phyloP scores from a whole-genome alignment of 2,888 invertebrate genomes.

The Tyria jacobaeae region DNA sequence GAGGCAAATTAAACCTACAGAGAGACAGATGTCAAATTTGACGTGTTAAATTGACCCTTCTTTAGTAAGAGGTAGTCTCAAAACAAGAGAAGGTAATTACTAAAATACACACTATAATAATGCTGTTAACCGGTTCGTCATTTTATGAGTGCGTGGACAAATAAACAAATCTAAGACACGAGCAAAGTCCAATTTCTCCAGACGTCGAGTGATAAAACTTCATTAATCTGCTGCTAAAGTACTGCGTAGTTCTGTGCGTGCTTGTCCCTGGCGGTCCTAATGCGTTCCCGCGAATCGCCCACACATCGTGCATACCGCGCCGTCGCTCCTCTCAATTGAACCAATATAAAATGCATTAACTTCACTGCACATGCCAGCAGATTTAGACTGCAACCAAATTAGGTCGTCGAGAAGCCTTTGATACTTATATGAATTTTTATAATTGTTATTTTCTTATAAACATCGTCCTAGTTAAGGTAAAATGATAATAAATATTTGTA shows the following conservation, averaged over 20 bases:
- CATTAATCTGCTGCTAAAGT: constrained; percentile 49
- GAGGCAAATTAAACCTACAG: no score
- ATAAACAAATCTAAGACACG: constrained; percentile 30
- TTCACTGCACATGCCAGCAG: constrained; percentile 76
- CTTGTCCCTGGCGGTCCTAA: constrained; percentile 75
- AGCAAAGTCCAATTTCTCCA: constrained; percentile 48
- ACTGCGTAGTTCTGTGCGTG: constrained; percentile 61
- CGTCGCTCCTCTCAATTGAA: constrained; percentile 83
- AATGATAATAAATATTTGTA: neutral
- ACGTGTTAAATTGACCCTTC: no score
- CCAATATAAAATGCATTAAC: constrained; percentile 87
- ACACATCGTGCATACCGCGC: constrained; percentile 83
- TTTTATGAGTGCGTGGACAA: constrained; percentile 6
- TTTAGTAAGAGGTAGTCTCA: no score
- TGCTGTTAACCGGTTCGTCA: constrained; percentile 1
- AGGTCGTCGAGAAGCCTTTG: constrained; percentile 67
- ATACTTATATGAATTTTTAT: constrained; percentile 43
- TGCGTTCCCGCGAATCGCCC: constrained; percentile 84
- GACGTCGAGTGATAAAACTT: constrained; percentile 49
- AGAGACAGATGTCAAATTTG: no score
- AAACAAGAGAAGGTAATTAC: no score
- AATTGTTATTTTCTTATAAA: no score
- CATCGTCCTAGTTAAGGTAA: neutral
- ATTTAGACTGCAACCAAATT: constrained; percentile 72
- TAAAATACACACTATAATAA: neutral